These are phyloP conservation scores for Machimus rusticus DNA, from an alignment of 2,888 invertebrate genomes.

Conservation along the genomic window DNA sequence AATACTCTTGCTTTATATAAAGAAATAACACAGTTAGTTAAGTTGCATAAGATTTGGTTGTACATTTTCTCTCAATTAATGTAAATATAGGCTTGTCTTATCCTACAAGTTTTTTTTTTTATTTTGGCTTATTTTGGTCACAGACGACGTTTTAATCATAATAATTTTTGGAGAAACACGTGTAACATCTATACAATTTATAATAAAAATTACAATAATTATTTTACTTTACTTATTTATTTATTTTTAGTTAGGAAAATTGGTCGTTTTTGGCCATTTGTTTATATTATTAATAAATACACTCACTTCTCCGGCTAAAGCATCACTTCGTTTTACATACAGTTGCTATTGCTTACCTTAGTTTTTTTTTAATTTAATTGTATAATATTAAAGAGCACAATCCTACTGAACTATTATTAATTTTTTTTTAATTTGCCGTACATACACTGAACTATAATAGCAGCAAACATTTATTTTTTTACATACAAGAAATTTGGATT, in stretches of 20 bases:
- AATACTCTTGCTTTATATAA: background rate
- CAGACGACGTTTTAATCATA: constrained; percentile 25
- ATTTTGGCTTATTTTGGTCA: constrained; percentile 29
- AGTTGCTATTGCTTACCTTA: background rate
- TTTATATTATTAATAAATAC: constrained; percentile 8
- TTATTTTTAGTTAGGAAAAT: background rate
- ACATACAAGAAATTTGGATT: background rate
- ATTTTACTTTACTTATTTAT: background rate
- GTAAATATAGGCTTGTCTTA: background rate
- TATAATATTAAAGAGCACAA: background rate
- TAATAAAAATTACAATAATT: background rate
- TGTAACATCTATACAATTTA: background rate
- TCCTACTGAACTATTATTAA: background rate
- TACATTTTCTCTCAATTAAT: background rate
- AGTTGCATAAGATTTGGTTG: constrained; percentile 27
- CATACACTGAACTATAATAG: background rate
- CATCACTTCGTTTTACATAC: background rate
- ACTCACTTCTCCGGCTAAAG: constrained; percentile 33
- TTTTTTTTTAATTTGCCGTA: background rate
- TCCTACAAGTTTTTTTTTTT: background rate
- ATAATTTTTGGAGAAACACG: background rate
- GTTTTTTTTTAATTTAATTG: background rate
- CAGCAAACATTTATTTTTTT: background rate
- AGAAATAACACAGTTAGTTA: constrained; percentile 19
- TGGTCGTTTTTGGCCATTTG: constrained; percentile 10